A percentile compares a stretch with the other conserved stretches of the same genome.
These are phyloP conservation scores for Auanema freiburgensis DNA, from an alignment of 2,888 invertebrate genomes.

Conservation along the genomic window DNA sequence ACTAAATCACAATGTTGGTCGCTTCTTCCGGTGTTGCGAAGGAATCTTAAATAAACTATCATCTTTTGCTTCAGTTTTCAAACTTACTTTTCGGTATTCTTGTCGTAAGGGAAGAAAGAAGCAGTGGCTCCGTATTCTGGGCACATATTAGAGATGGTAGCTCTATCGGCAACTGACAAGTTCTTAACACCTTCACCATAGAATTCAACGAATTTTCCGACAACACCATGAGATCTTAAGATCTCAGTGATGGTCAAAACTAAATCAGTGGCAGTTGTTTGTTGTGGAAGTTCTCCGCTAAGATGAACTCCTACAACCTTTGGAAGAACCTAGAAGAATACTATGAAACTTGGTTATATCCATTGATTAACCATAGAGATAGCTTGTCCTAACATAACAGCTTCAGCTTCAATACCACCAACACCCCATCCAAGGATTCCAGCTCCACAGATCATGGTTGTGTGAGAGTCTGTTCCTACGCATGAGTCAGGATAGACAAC, in stretches of 20 bases:
- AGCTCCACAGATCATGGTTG: conserved; percentile 85
- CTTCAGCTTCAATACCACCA: conserved; percentile 92
- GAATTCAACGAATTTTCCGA: conserved; percentile 98
- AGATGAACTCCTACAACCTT: conserved; percentile 79
- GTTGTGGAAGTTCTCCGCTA: not conserved
- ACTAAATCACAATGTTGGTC: too few species aligned
- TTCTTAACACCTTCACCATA: conserved; percentile 89
- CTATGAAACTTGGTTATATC: not conserved
- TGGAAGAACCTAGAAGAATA: conserved; percentile 73
- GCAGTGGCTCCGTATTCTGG: conserved; percentile 93
- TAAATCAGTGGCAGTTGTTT: conserved; percentile 85
- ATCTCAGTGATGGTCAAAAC: conserved; percentile 93
- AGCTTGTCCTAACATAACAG: conserved; percentile 96
- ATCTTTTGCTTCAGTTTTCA: too few species aligned
- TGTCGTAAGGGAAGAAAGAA: conserved; percentile 63
- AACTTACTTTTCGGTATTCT: conserved; percentile 49
- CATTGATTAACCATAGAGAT: conserved; percentile 78
- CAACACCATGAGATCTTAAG: conserved; percentile 88
- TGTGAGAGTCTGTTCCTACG: conserved; percentile 97
- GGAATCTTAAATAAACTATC: too few species aligned
- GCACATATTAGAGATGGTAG: conserved; percentile 98
- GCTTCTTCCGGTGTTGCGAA: too few species aligned
- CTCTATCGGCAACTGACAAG: conserved; percentile 87
- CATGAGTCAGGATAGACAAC: conserved; percentile 84
- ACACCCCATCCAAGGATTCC: conserved; percentile 88